Evolutionary conservation across 2,797 vertebrate genomes (phyloP).

Genomic region (Trichosurus vulpecula): DNA sequence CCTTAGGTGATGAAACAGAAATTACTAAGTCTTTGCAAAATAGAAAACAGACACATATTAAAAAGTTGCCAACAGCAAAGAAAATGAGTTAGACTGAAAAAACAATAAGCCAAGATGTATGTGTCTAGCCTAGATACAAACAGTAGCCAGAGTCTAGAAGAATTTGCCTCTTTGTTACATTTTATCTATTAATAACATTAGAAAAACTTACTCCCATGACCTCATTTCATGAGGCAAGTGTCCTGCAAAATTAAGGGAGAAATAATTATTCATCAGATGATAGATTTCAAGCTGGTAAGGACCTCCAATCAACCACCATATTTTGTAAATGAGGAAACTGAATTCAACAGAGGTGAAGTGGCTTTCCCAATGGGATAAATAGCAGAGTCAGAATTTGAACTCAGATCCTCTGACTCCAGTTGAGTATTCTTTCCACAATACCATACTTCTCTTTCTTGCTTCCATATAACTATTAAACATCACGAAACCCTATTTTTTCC

Average conservation of each 20-base stretch:
- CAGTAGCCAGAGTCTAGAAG: constrained; percentile 81
- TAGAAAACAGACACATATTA: constrained; percentile 76
- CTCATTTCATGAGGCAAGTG: constrained; percentile 74
- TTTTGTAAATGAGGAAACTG: not conserved
- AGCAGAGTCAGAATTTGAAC: not conserved
- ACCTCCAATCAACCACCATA: not conserved
- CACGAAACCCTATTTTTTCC: not conserved
- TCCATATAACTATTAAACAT: not conserved
- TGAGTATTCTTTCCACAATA: not conserved
- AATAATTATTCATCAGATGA: not conserved
- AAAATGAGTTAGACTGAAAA: constrained; percentile 82
- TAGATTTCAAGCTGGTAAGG: not conserved
- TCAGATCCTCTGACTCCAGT: not conserved
- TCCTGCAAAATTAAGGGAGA: constrained; percentile 58
- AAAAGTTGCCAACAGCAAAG: constrained; percentile 79
- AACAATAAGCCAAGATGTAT: constrained; percentile 77
- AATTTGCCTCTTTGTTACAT: constrained; percentile 79
- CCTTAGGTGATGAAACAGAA: constrained; percentile 65
- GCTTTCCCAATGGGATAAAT: not conserved
- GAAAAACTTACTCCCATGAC: constrained; percentile 67
- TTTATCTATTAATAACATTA: constrained; percentile 82
- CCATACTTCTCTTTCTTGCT: not conserved
- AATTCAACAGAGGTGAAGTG: not conserved
- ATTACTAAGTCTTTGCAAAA: constrained; percentile 80
- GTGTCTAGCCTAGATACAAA: constrained; percentile 80